These are phyloP conservation scores for Platyscapa corneri DNA, from an alignment of 1,140 invertebrate species.

Conservation along the genomic window DNA sequence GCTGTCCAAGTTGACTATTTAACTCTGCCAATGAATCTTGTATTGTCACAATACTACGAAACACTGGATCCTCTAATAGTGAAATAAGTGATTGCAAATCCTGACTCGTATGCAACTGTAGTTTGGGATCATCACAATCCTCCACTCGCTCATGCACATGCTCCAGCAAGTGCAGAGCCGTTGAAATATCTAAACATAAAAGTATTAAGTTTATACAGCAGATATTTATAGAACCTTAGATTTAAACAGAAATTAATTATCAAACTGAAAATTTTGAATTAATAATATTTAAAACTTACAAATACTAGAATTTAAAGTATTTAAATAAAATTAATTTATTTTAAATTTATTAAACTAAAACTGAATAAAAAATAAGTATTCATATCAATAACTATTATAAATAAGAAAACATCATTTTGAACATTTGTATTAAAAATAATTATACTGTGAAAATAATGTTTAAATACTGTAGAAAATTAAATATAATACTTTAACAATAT, in stretches of 20 bases:
- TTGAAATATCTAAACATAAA: conserved; percentile 73
- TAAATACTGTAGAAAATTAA: neutral
- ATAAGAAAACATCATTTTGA: too few relatives aligned
- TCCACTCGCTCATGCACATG: conserved; percentile 77
- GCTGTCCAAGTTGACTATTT: conserved; percentile 86
- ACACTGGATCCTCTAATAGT: conserved; percentile 93
- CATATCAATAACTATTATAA: too few relatives aligned
- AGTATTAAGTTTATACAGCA: neutral
- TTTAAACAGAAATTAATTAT: neutral
- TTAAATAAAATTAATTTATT: too few relatives aligned
- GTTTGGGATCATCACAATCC: conserved; percentile 75
- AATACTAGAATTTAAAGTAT: too few relatives aligned
- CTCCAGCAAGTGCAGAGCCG: conserved; percentile 78
- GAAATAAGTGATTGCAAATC: conserved; percentile 91
- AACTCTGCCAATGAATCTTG: conserved; percentile 89
- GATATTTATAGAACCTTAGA: too few relatives aligned
- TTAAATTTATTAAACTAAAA: too few relatives aligned
- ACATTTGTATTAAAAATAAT: neutral
- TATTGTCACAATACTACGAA: conserved; percentile 92
- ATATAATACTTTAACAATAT: too few relatives aligned
- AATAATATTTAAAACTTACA: too few relatives aligned
- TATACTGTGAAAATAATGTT: neutral
- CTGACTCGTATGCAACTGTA: conserved; percentile 82
- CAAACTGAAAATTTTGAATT: neutral
- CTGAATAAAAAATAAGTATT: too few relatives aligned